Percentiles rank a stretch among this genome's conserved stretches.
Evolutionary conservation across 1,140 invertebrate genomes (phyloP).

Genomic region (Coptotermes formosanus): DNA sequence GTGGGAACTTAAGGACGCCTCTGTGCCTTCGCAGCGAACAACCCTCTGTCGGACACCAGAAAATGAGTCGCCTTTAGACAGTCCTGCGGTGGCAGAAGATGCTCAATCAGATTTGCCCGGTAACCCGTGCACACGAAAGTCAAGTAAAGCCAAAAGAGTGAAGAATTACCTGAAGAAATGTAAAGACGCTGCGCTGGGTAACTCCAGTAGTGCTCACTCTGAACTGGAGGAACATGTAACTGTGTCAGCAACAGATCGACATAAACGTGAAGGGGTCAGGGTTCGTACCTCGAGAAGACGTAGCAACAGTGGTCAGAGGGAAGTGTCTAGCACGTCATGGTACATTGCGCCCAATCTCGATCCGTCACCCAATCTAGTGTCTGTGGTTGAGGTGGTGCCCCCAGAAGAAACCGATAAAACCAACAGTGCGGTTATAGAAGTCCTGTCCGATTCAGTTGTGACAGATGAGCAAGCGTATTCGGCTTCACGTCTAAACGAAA

Average conservation of each 20-base stretch:
- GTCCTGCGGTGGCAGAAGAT: neutral
- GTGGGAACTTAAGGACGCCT: neutral
- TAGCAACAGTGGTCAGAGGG: neutral
- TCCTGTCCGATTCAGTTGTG: neutral
- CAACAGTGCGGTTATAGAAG: neutral
- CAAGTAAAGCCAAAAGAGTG: constrained; percentile 50
- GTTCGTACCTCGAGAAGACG: neutral
- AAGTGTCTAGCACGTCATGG: constrained; percentile 44
- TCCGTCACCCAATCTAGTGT: neutral
- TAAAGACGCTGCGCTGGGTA: constrained; percentile 44
- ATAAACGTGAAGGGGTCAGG: neutral
- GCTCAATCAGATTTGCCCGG: neutral
- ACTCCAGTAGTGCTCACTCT: neutral
- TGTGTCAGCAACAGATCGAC: neutral
- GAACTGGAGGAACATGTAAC: neutral
- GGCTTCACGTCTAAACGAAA: too few species aligned
- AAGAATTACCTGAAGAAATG: constrained; percentile 52
- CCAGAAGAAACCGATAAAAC: neutral
- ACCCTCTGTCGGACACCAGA: neutral
- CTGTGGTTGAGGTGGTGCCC: neutral
- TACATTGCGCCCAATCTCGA: constrained; percentile 40
- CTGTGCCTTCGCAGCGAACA: neutral
- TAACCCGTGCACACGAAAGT: constrained; percentile 24
- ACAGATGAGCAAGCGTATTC: neutral
- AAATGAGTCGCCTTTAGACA: neutral